Conservation (phyloP, 2,888 invertebrate genomes). For the Caradrina clavipalpis region DNA sequence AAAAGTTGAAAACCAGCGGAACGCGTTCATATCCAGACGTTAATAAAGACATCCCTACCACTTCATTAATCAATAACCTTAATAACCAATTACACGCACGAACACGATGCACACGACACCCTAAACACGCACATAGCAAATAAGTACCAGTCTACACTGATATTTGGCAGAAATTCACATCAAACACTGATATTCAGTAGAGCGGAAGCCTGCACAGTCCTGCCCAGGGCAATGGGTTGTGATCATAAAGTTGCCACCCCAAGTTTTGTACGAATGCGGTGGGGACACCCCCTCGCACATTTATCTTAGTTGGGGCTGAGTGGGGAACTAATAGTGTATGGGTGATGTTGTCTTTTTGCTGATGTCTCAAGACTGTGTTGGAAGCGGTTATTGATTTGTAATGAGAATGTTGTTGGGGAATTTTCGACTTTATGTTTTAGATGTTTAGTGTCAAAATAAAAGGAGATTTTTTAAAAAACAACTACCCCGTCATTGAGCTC, state of each 20-base stretch:
- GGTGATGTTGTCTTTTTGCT: conserved; percentile 46
- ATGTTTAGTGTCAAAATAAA: background rate
- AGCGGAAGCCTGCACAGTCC: conserved; percentile 40
- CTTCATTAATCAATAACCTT: background rate
- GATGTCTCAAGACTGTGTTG: conserved; percentile 7
- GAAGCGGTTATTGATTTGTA: conserved; percentile 30
- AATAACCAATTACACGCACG: background rate
- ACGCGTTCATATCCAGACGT: no score
- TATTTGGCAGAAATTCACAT: conserved; percentile 50
- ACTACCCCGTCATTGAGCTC: no score
- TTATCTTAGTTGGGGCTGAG: conserved; percentile 53
- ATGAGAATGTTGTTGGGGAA: background rate
- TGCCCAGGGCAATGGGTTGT: conserved; percentile 36
- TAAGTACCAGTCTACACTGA: conserved; percentile 9
- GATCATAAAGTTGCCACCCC: conserved; percentile 58
- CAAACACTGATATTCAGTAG: conserved; percentile 48
- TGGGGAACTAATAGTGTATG: conserved; percentile 53
- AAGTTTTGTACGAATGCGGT: conserved; percentile 46
- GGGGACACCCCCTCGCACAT: conserved; percentile 39
- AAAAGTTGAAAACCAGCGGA: background rate
- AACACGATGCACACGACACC: background rate
- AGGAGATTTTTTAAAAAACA: background rate
- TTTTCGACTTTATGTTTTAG: background rate
- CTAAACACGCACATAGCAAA: background rate
- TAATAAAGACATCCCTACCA: background rate